Evolutionary conservation across 2,797 vertebrate species (phyloP).

Genomic region (Sebastes cheni): DNA sequence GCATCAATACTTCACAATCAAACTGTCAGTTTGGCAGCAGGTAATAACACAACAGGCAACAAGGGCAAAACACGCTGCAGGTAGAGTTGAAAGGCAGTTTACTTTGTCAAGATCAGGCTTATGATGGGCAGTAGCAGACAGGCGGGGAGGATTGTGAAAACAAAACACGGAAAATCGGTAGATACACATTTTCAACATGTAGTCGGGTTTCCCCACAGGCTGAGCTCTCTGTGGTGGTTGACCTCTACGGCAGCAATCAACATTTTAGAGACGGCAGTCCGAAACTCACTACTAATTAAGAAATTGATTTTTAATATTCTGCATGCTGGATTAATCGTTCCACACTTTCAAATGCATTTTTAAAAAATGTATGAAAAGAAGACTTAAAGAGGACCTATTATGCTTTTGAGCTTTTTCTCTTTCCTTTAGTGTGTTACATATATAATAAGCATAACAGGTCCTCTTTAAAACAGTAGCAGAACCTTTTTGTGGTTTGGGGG

Average conservation of each 20-base stretch:
- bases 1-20: slow-evolving; percentile 26
- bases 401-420: background rate
- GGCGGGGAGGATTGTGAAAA: background rate
- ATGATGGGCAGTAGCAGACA: slow-evolving; percentile 15
- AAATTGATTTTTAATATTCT: background rate
- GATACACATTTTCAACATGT: slow-evolving; percentile 8
- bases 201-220: background rate
- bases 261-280: background rate
- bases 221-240: background rate
- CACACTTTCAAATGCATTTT: background rate
- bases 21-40: slow-evolving; percentile 15
- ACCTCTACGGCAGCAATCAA: background rate
- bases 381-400: background rate
- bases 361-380: background rate
- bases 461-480: background rate
- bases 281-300: background rate
- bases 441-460: too few relatives aligned
- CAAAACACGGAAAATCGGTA: background rate
- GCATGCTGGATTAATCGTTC: background rate
- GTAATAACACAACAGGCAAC: slow-evolving; percentile 13
- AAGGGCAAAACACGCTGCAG: background rate
- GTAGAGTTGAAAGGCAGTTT: slow-evolving; percentile 27
- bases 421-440: too few relatives aligned
- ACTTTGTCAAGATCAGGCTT: slow-evolving; percentile 2
- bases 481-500: background rate